Evolutionary conservation across 2,888 invertebrate species (phyloP), one percentile per base, ranked within the genome.

Genomic region (Philaethria dido): DNA sequence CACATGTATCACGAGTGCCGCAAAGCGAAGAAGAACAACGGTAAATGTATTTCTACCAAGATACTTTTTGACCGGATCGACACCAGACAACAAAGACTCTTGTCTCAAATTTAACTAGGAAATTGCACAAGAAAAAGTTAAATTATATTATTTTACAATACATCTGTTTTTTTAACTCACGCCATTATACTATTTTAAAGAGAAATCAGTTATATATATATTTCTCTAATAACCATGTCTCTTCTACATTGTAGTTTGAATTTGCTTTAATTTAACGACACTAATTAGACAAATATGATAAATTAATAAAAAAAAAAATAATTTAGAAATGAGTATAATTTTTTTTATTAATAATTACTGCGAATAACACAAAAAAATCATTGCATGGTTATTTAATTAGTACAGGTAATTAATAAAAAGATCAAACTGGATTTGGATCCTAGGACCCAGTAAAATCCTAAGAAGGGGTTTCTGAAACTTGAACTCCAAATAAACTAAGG

Each of bases 21-120:
- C 70, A 70, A 48, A 52, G 57, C 48, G 48, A 54, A 45, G 63
- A 67, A 64, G 69, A 60, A 64, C 45, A 55, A 50, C 22, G 50
- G n/a, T 50, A 50, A 50, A 60, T 60, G 18, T 60, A 60, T 45
- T 60, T 33, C 39, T 16, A 25, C n/a, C 13, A n/a, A 57, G 57
- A 42, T 8, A 50, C 20, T 8, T 48, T 20, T 22, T n/a, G 25
- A 42, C 25, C 13, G 39, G 11, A n/a, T 36, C 36, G 3, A 50
- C 36, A 62, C 50, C 60, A 62, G 62, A 62, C 50, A 62, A 62
- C 50, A 62, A 62, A 62, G 62, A 45, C n/a, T 18, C 3, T 9
- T 33, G 5, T 18, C 29, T 47, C 18, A 45, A 18, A 29, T 33
- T 25, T 60, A 45, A 60, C 13, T 47, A 33, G 14, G 33, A n/a